Evolutionary conservation across 2,888 invertebrate species (phyloP).

Genomic region (Rotaria magnacalcarata): DNA sequence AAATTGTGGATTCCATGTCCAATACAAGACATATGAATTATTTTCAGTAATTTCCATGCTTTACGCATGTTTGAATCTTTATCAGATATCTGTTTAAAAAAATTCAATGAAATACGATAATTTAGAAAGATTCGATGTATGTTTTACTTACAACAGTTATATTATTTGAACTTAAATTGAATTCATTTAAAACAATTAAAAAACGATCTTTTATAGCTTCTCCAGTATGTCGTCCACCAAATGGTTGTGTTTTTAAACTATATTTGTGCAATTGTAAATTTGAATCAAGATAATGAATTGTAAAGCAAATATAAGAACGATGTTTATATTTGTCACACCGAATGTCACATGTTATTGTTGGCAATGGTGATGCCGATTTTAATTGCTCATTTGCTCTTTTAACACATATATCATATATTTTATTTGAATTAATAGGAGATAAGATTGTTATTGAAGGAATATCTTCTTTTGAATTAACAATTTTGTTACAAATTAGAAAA

Average conservation of each 20-base stretch:
- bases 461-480: conserved; percentile 17
- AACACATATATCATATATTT: background rate
- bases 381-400: background rate
- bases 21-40: conserved; percentile 9
- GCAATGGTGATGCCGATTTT: conserved; percentile 7
- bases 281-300: conserved; percentile 3
- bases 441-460: conserved; percentile 22
- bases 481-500: conserved; percentile 14
- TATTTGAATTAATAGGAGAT: background rate
- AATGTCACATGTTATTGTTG: background rate
- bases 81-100: background rate
- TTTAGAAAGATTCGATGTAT: background rate
- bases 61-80: conserved; percentile 11
- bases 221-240: background rate
- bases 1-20: conserved; percentile 13
- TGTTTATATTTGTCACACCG: no score
- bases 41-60: background rate
- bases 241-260: conserved; percentile 15
- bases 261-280: background rate
- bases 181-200: background rate
- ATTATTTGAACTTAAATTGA: background rate
- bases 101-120: conserved; percentile 4
- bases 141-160: background rate
- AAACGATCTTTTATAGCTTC: background rate
- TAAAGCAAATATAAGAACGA: conserved; percentile 13